Percentiles rank a stretch among this genome's conserved stretches.
phyloP scores from a whole-genome alignment of 1,140 invertebrate species.

The Gryon sp. region DNA sequence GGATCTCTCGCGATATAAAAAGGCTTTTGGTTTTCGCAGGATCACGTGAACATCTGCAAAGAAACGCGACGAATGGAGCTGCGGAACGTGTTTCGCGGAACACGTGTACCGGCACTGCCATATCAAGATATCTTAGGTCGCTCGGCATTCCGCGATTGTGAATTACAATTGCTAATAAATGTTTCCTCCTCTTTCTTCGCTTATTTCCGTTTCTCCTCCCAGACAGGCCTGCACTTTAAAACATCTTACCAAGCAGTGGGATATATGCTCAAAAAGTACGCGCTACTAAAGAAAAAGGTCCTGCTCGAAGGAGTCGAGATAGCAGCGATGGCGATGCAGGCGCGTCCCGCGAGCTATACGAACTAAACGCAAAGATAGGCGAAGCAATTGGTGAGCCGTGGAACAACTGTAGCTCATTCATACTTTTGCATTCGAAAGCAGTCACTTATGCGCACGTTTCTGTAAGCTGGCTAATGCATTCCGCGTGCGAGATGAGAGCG shows the following conservation, averaged over 20 bases:
- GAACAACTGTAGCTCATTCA: conserved; percentile 70
- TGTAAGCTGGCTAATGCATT: conserved; percentile 67
- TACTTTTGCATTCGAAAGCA: conserved; percentile 73
- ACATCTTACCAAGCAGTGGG: not conserved
- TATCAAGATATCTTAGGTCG: conserved; percentile 70
- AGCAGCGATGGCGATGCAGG: conserved; percentile 33
- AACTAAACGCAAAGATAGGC: conserved; percentile 40
- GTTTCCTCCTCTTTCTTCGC: conserved; percentile 35
- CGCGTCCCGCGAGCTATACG: not conserved
- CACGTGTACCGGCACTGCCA: conserved; percentile 66
- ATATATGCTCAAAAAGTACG: conserved; percentile 41
- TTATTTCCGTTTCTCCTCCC: not conserved
- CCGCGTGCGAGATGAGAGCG: conserved; percentile 43
- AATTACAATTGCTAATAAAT: conserved; percentile 76
- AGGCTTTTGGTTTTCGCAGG: conserved; percentile 4
- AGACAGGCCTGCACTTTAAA: not conserved
- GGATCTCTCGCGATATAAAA: conserved; percentile 36
- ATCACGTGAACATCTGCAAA: conserved; percentile 32
- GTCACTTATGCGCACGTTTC: conserved; percentile 72
- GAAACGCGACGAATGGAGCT: conserved; percentile 31
- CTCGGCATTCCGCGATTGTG: conserved; percentile 70
- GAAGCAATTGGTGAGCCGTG: conserved; percentile 38
- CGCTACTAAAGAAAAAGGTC: conserved; percentile 7
- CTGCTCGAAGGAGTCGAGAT: not conserved
- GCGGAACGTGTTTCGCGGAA: conserved; percentile 64